Base-by-base conservation (phyloP, 2,797 vertebrate genomes). In the Pelodytes ibericus region DNA sequence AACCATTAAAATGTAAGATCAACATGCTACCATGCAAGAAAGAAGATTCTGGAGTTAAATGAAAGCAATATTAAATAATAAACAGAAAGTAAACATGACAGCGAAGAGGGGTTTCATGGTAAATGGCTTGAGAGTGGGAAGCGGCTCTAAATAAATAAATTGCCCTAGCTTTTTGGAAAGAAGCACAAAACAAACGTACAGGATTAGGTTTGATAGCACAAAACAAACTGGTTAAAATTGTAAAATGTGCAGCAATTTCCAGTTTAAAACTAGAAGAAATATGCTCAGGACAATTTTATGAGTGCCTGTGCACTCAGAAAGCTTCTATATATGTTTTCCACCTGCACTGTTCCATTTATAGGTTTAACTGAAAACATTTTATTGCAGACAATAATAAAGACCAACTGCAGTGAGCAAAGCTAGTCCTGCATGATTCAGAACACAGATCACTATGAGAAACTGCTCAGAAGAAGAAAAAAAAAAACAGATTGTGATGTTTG, bases 281-380 rank as follows among this genome's bases (percentile, higher is more conserved):
- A 33, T 44, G 49, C 20, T 49, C 74, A 58, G 60, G 57, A 31
- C 49, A 56, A 25, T 70, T 70, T 69, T 70, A 61, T 29, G 66
- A 41, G 66, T 24, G 26, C 26, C 49, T 24, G 26, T n/a, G 27
- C 41, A 25, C 67, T 49, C 53, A 71, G 64, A 75, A 65, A 57
- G 59, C 74, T 31, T 71, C 36, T 49, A 71, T 71, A 70, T 69
- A 77, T 77, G 25, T 66, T 33, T 49, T 65, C 58, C 59, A 77
- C 60, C 67, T 71, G 36, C 75, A 72, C 25, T 59, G 75, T 51
- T 77, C 75, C 61, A 71, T 77, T 77, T 77, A 77, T 65, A 77
- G 75, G 60, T 72, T 72, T 47, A 65, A 77, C 75, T 51, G 61
- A 77, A 77, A 71, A 58, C 53, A 72, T 77, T 72, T 77, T 71